Conservation (phyloP, 2,797 vertebrate species). For the Monodelphis domestica region DNA sequence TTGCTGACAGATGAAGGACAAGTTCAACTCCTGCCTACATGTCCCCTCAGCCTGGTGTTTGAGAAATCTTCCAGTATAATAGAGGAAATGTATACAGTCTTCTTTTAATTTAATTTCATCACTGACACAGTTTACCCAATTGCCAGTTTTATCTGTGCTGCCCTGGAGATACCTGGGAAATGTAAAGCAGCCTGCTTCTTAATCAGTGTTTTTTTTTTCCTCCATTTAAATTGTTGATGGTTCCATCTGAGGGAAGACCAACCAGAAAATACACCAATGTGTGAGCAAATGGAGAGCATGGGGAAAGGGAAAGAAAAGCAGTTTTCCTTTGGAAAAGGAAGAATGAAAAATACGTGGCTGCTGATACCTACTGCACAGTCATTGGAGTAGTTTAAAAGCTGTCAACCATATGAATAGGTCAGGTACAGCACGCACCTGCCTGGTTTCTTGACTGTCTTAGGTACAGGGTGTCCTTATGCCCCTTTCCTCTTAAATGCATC, state of each 20-base stretch:
- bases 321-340: background rate
- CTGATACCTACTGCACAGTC: background rate
- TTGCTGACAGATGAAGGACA: background rate
- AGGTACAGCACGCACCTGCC: background rate
- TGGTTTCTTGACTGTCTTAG: constrained; percentile 29
- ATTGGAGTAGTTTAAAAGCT: constrained; percentile 19
- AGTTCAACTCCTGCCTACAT: background rate
- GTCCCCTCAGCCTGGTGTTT: background rate
- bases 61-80: background rate
- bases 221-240: background rate
- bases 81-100: constrained; percentile 3
- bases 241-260: background rate
- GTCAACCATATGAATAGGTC: background rate
- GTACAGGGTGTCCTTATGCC: background rate
- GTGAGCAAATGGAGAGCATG: background rate
- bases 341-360: background rate
- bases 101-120: background rate
- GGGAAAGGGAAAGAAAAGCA: background rate
- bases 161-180: constrained; percentile 8
- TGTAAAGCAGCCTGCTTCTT: background rate
- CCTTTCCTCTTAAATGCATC: background rate
- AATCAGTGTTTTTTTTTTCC: background rate
- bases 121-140: background rate
- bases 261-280: background rate
- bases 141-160: background rate